Evolutionary conservation across 2,888 invertebrate genomes (phyloP).

Genomic region (Drosophila neoperkinsi): DNA sequence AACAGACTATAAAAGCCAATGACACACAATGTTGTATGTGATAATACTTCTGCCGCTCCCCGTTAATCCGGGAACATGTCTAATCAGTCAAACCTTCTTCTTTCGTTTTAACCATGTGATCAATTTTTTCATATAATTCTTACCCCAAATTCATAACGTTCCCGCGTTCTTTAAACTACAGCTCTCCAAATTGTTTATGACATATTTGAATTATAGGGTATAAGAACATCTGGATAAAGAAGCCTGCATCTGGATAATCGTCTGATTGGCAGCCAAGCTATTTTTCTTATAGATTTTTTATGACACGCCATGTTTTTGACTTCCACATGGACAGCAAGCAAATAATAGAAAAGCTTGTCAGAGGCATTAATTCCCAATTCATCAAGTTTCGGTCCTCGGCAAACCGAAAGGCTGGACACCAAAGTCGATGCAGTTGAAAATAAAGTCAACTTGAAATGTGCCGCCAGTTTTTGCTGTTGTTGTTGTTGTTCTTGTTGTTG

Average conservation of each 20-base stretch:
- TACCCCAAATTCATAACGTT: neutral
- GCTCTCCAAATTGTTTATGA: neutral
- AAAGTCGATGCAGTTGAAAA: conserved; percentile 65
- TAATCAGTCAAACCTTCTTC: neutral
- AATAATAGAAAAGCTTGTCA: conserved; percentile 79
- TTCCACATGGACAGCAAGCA: conserved; percentile 31
- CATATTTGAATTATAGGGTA: neutral
- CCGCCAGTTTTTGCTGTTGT: conserved; percentile 57
- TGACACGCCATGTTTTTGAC: conserved; percentile 38
- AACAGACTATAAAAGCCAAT: neutral
- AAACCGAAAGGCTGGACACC: conserved; percentile 33
- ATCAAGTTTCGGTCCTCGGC: conserved; percentile 83
- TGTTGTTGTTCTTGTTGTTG: conserved; percentile 27
- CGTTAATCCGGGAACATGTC: neutral
- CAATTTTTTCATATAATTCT: neutral
- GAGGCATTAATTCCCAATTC: conserved; percentile 85
- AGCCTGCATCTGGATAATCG: conserved; percentile 1
- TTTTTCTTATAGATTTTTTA: conserved; percentile 40
- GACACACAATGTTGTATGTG: neutral
- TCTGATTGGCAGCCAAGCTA: conserved; percentile 39
- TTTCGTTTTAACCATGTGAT: neutral
- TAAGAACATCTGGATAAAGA: neutral
- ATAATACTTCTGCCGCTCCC: too few relatives aligned
- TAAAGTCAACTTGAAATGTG: conserved; percentile 81
- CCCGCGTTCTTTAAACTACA: neutral